Percentiles rank a stretch among this genome's conserved stretches.
Conservation (phyloP, 2,113 vertebrate species). For the Manacus vitellinus region DNA sequence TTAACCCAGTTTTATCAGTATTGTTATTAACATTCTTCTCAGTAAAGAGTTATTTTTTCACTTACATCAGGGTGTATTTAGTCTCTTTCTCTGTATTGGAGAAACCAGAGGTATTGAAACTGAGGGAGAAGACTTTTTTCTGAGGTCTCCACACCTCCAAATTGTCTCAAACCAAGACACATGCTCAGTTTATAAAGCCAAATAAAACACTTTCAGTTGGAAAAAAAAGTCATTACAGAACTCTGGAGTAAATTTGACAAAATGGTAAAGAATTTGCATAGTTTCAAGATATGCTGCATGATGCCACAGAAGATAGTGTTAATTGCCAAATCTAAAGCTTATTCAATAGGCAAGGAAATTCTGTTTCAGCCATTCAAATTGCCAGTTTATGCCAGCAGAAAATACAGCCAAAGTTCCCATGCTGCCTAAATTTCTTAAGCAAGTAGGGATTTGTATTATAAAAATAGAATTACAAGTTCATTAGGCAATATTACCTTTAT, state of each 20-base stretch:
- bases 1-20: background rate
- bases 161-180: background rate
- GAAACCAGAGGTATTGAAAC: background rate
- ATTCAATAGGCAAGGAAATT: background rate
- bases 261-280: background rate
- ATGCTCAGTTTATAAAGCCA: background rate
- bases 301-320: background rate
- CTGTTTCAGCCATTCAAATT: background rate
- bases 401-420: background rate
- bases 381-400: background rate
- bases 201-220: background rate
- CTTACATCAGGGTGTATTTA: background rate
- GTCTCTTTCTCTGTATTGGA: background rate
- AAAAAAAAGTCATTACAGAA: background rate
- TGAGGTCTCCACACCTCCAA: background rate
- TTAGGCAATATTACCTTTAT: background rate
- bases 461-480: background rate
- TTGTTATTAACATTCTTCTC: background rate
- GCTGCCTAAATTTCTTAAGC: background rate
- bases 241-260: background rate
- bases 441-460: background rate
- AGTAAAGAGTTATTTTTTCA: background rate
- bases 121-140: background rate
- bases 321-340: background rate
- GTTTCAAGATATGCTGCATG: background rate